Evolutionary conservation across 2,888 invertebrate species (phyloP).

Genomic region (Hetaerina titia): DNA sequence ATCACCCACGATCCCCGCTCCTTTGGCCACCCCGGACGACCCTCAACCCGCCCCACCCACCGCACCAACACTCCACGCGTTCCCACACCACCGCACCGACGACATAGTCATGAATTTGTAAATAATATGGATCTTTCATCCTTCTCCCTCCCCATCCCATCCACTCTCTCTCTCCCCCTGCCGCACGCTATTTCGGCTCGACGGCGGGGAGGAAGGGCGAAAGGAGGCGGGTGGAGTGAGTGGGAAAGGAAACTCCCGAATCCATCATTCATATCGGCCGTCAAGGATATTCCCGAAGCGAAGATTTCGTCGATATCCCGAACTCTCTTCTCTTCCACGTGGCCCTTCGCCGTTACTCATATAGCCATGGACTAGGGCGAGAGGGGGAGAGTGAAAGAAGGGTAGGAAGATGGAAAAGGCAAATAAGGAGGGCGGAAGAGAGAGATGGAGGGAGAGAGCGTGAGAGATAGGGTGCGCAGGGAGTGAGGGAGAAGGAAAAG

Average conservation of each 20-base stretch:
- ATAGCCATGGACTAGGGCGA: background rate
- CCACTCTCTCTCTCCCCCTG: too few species aligned
- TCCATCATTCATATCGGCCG: constrained; percentile 46
- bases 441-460: too few species aligned
- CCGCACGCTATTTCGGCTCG: background rate
- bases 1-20: background rate
- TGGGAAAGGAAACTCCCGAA: constrained; percentile 8
- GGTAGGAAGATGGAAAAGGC: background rate
- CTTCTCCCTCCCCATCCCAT: too few species aligned
- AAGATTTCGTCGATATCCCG: constrained; percentile 18
- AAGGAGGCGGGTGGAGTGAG: background rate
- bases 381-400: background rate
- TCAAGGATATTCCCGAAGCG: constrained; percentile 19
- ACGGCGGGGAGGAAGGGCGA: background rate
- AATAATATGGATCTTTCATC: constrained; percentile 27
- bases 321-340: background rate
- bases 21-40: background rate
- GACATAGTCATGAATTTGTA: constrained; percentile 43
- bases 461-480: too few species aligned
- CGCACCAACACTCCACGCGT: background rate
- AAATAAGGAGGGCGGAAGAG: too few species aligned
- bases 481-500: too few species aligned
- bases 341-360: background rate
- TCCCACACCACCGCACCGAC: background rate
- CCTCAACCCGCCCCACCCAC: background rate